Percentiles rank a stretch among this genome's conserved stretches.
Conservation (phyloP, 2,888 invertebrate genomes). For the Phymatocera aterrima region DNA sequence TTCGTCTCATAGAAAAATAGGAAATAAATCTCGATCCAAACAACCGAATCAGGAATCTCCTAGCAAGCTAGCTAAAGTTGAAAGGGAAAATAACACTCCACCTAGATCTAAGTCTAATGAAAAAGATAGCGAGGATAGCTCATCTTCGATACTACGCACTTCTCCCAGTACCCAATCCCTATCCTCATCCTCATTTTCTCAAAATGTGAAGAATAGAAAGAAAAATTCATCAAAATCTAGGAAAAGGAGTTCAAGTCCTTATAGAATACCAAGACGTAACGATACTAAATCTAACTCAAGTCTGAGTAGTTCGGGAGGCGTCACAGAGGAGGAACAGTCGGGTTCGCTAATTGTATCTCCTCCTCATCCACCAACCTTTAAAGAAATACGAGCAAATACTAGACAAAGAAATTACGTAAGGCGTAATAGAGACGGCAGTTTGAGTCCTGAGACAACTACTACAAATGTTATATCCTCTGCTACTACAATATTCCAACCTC, state of each 20-base stretch:
- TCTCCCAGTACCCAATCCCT: conserved; percentile 67
- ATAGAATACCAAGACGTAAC: conserved; percentile 70
- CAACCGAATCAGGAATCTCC: conserved; percentile 63
- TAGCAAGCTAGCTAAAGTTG: conserved; percentile 66
- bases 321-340: conserved; percentile 72
- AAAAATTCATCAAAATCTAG: conserved; percentile 64
- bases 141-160: conserved; percentile 55
- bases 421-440: conserved; percentile 79
- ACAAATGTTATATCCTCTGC: conserved; percentile 47
- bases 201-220: conserved; percentile 72
- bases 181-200: conserved; percentile 76
- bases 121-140: conserved; percentile 62
- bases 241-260: conserved; percentile 69
- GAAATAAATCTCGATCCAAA: conserved; percentile 69
- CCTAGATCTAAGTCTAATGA: conserved; percentile 69
- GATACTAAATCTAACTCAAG: conserved; percentile 62
- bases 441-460: conserved; percentile 76
- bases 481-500: conserved; percentile 37
- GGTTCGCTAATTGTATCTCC: conserved; percentile 72
- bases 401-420: conserved; percentile 81
- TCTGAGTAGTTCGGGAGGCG: conserved; percentile 62
- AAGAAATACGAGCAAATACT: conserved; percentile 68
- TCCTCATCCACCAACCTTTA: conserved; percentile 70
- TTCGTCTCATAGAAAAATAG: conserved; percentile 69
- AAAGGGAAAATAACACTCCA: conserved; percentile 66